These are phyloP conservation scores for Nephrotoma guestfalica DNA, from an alignment of 2,888 invertebrate species.

Conservation along the genomic window DNA sequence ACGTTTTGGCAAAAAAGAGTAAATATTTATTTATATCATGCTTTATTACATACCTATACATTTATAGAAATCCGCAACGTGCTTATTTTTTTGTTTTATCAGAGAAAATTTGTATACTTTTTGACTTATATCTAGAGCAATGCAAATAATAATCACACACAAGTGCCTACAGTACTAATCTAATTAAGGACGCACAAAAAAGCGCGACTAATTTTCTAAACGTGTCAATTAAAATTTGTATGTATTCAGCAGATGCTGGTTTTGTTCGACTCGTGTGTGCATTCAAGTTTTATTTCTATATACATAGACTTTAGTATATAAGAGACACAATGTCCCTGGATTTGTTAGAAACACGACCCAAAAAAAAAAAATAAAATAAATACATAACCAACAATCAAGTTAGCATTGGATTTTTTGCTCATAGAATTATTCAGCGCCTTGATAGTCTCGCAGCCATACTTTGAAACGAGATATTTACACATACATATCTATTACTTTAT, in stretches of 20 bases:
- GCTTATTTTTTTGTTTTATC: background rate
- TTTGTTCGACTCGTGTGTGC: background rate
- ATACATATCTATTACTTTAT: background rate
- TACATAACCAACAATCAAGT: background rate
- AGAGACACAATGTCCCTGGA: background rate
- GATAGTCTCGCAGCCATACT: constrained; percentile 1
- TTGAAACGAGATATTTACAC: background rate
- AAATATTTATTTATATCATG: background rate
- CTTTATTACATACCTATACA: background rate
- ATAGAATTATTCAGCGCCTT: background rate
- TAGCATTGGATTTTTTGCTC: background rate
- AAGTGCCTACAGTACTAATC: background rate
- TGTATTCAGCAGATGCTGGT: background rate
- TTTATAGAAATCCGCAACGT: background rate
- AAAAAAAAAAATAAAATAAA: constrained; percentile 1
- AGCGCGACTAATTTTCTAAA: background rate
- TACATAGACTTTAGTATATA: background rate
- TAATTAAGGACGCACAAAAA: background rate
- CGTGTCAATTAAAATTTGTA: background rate
- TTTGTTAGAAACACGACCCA: constrained; percentile 3
- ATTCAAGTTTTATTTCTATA: background rate
- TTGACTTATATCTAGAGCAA: background rate
- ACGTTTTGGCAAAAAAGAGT: background rate
- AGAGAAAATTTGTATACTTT: background rate
- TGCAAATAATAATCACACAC: background rate